phyloP scores from a whole-genome alignment of 2,888 invertebrate species.

The Bedellia somnulentella region DNA sequence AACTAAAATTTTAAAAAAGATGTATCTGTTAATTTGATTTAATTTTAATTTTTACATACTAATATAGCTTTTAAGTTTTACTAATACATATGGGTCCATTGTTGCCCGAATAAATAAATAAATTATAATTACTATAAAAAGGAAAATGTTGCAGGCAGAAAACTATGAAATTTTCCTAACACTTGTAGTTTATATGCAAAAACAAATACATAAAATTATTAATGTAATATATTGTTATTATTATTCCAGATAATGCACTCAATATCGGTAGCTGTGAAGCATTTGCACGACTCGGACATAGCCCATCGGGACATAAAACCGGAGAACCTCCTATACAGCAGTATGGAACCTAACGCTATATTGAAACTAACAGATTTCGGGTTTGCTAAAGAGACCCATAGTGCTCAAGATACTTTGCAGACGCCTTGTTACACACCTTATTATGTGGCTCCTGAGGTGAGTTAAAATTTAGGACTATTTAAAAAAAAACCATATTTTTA shows the following conservation, averaged over 20 bases:
- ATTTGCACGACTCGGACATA: conserved; percentile 91
- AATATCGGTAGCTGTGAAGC: conserved; percentile 92
- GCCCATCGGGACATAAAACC: conserved; percentile 98
- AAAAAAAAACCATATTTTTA: background rate
- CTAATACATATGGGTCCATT: no score
- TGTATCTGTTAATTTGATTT: no score
- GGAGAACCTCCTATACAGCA: conserved; percentile 92
- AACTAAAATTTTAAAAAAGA: no score
- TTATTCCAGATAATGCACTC: conserved; percentile 96
- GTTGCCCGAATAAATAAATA: no score
- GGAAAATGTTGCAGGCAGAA: no score
- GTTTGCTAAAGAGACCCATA: conserved; percentile 92
- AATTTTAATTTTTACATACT: no score
- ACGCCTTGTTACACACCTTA: conserved; percentile 99
- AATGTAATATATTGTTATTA: no score
- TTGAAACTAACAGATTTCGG: conserved; percentile 98
- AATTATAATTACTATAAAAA: no score
- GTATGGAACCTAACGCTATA: conserved; percentile 71
- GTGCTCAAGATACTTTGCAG: conserved; percentile 83
- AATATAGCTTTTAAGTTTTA: no score
- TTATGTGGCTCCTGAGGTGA: conserved; percentile 77
- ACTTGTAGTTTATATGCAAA: no score
- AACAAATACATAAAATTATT: no score
- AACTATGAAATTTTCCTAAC: no score
- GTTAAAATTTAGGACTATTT: background rate